Percentiles rank a stretch among this genome's conserved stretches.
Evolutionary conservation across 2,113 vertebrate species (phyloP).

Genomic region (Ceyx melanurus): DNA sequence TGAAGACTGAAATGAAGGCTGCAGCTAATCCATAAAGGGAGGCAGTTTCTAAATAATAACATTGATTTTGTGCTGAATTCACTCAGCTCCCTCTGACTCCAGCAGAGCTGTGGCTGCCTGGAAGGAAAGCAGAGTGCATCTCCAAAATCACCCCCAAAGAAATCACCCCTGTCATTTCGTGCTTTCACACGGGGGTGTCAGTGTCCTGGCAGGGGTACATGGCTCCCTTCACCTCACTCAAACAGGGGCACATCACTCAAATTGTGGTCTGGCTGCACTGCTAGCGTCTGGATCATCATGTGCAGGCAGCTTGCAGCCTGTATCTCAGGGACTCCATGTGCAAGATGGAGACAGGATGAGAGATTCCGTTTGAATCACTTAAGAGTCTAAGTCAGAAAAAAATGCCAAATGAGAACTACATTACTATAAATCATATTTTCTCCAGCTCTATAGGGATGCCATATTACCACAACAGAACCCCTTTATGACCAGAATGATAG

Average conservation of each 20-base stretch:
- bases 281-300: neutral
- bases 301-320: neutral
- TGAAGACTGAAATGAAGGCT: neutral
- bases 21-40: neutral
- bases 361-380: neutral
- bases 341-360: neutral
- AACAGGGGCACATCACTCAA: neutral
- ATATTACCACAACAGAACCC: neutral
- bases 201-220: neutral
- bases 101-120: neutral
- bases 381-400: neutral
- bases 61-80: neutral
- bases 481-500: neutral
- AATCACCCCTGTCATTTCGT: neutral
- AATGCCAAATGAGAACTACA: neutral
- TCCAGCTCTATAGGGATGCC: neutral
- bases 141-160: neutral
- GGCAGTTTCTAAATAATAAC: neutral
- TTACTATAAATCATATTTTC: neutral
- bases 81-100: neutral
- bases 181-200: neutral
- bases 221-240: neutral
- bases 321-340: neutral
- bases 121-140: neutral
- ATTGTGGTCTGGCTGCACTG: neutral